phyloP scores from a whole-genome alignment of 2,888 invertebrate species.

The Magallana nippona region DNA sequence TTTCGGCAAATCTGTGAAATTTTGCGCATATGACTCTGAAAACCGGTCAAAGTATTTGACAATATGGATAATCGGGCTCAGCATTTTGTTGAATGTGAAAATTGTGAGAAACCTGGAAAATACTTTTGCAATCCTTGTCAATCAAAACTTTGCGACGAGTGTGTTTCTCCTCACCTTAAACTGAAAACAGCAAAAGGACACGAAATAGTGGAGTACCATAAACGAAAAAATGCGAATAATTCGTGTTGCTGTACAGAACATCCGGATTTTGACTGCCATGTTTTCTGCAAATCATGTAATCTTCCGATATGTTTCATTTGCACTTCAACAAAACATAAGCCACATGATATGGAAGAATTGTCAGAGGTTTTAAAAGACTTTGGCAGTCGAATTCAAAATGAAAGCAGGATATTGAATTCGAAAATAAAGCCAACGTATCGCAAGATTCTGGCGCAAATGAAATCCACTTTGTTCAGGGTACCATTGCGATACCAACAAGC shows the following conservation, averaged over 20 bases:
- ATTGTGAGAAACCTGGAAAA: background rate
- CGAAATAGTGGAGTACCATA: background rate
- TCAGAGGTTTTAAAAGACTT: background rate
- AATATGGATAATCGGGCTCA: background rate
- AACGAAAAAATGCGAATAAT: background rate
- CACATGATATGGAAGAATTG: constrained; percentile 17
- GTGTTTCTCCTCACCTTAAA: background rate
- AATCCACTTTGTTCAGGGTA: background rate
- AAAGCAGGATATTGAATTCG: background rate
- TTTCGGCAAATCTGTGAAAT: too few species aligned
- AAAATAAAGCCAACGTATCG: background rate
- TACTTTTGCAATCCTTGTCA: background rate
- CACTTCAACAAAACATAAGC: constrained; percentile 20
- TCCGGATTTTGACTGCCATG: background rate
- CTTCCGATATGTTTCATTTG: background rate
- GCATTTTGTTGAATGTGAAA: background rate
- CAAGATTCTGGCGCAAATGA: background rate
- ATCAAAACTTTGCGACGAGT: background rate
- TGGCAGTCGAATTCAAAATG: background rate
- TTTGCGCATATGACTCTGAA: too few species aligned
- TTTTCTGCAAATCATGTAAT: background rate
- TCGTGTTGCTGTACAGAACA: background rate
- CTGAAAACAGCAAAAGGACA: background rate
- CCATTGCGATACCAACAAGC: background rate
- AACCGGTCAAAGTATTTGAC: too few species aligned